phyloP scores from a whole-genome alignment of 53 echinoderm and acorn worm genomes.

The Mesocentrotus franciscanus region DNA sequence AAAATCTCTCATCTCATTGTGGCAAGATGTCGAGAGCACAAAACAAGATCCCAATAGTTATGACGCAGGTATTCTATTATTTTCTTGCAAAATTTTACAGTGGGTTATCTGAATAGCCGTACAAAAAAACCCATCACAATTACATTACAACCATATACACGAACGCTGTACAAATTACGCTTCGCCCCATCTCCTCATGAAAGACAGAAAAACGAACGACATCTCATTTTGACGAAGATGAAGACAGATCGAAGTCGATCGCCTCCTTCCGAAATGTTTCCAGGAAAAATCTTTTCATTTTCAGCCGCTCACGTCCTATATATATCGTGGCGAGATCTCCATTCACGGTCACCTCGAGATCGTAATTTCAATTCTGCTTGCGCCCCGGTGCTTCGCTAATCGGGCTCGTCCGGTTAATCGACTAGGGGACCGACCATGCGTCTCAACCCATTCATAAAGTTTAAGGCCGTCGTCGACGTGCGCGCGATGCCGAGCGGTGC shows the following conservation, averaged over 20 bases:
- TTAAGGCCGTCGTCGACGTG: not conserved
- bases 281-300: conserved; percentile 26
- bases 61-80: not conserved
- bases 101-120: too few relatives aligned
- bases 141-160: not conserved
- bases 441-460: conserved; percentile 20
- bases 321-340: conserved; percentile 7
- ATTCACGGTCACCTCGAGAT: conserved; percentile 51
- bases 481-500: not conserved
- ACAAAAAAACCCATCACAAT: not conserved
- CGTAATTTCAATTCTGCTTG: conserved; percentile 46
- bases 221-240: conserved; percentile 20
- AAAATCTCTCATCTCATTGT: not conserved
- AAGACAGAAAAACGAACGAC: not conserved
- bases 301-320: conserved; percentile 34
- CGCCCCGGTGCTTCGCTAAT: conserved; percentile 43
- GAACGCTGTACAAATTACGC: not conserved
- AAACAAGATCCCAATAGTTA: too few relatives aligned
- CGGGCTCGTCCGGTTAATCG: conserved; percentile 17
- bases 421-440: not conserved
- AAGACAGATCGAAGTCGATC: conserved; percentile 34
- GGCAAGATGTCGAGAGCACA: too few relatives aligned
- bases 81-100: too few relatives aligned
- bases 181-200: not conserved
- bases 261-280: conserved; percentile 38